phyloP scores from a whole-genome alignment of 2,797 vertebrate genomes.

The Tragopan temminckii region DNA sequence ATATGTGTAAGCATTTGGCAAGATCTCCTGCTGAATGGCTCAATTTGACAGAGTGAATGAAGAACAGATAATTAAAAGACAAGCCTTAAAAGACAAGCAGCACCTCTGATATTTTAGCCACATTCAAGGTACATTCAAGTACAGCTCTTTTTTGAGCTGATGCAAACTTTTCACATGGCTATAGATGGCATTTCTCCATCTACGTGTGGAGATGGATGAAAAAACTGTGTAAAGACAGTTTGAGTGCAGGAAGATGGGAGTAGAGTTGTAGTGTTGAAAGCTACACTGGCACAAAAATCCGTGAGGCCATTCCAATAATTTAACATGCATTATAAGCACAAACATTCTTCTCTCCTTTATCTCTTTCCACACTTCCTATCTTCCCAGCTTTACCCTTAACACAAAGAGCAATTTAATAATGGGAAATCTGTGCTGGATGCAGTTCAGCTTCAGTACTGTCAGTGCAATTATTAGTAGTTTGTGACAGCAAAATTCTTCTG shows the following conservation, averaged over 20 bases:
- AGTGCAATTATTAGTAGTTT: background rate
- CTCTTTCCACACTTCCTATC: background rate
- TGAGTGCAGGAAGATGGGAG: background rate
- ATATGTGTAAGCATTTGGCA: background rate
- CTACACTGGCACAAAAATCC: background rate
- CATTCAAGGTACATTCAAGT: background rate
- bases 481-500: slow-evolving; percentile 16
- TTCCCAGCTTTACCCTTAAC: slow-evolving; percentile 18
- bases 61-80: background rate
- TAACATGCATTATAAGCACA: background rate
- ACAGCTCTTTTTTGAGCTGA: background rate
- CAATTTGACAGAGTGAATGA: background rate
- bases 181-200: background rate
- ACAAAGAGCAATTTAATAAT: background rate
- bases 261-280: background rate
- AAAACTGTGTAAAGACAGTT: background rate
- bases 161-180: background rate
- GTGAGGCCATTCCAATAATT: background rate
- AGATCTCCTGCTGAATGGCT: background rate
- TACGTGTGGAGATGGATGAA: background rate
- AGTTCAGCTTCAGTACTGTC: background rate
- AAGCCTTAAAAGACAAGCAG: background rate
- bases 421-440: background rate
- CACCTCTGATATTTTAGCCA: background rate
- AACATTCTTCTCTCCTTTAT: background rate